Percentiles rank a stretch among this genome's conserved stretches.
Evolutionary conservation across 2,113 vertebrate genomes (phyloP).

Genomic region (Gobio gobio): DNA sequence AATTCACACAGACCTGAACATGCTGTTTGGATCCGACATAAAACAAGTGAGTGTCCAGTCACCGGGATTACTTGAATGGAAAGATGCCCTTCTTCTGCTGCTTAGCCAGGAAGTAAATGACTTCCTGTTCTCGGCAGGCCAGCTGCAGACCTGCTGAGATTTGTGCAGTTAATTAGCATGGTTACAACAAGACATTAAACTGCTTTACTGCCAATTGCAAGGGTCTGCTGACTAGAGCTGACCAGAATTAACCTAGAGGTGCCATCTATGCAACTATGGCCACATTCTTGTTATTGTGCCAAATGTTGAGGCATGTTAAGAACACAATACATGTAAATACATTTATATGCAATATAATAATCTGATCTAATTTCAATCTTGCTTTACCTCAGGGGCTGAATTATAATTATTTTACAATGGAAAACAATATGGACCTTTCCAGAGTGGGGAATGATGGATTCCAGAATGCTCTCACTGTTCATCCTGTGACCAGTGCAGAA

Average conservation of each 20-base stretch:
- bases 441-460: conserved; percentile 81
- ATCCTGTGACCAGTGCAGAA: conserved; percentile 89
- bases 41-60: not conserved
- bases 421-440: conserved; percentile 78
- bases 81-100: not conserved
- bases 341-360: not conserved
- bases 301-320: not conserved
- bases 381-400: conserved; percentile 76
- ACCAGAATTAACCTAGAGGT: not conserved
- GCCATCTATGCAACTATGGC: not conserved
- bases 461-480: conserved; percentile 84
- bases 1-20: conserved; percentile 17
- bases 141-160: conserved; percentile 41
- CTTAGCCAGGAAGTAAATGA: conserved; percentile 33
- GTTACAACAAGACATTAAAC: conserved; percentile 48
- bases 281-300: conserved; percentile 9
- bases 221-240: conserved; percentile 12
- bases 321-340: not conserved
- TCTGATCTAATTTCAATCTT: not conserved
- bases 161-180: conserved; percentile 54
- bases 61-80: conserved; percentile 28
- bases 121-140: conserved; percentile 33
- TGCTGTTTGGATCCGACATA: conserved; percentile 2
- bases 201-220: conserved; percentile 36
- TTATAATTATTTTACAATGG: conserved; percentile 88